Evolutionary conservation across 2,113 vertebrate genomes (phyloP).

Genomic region (Phyllostomus discolor): DNA sequence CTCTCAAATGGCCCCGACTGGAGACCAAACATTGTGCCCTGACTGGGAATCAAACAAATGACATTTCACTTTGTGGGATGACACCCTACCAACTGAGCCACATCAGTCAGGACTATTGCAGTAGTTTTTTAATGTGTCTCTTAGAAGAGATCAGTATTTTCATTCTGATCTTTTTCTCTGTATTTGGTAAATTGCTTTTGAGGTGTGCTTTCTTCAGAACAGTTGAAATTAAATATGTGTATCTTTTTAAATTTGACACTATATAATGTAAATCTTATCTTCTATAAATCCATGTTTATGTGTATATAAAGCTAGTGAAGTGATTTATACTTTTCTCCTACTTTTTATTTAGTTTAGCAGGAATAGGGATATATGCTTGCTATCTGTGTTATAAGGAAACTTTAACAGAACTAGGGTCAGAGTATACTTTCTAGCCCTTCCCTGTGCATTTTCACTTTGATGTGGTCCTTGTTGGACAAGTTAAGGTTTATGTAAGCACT

Average conservation of each 20-base stretch:
- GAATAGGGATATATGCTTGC: not conserved
- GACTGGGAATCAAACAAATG: too few species aligned
- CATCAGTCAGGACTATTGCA: too few species aligned
- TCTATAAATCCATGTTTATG: not conserved
- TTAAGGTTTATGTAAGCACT: not conserved
- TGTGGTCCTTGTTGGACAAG: not conserved
- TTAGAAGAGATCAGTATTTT: not conserved
- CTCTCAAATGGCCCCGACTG: too few species aligned
- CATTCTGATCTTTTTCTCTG: not conserved
- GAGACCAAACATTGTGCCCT: too few species aligned
- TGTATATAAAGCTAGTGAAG: not conserved
- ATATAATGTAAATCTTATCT: not conserved
- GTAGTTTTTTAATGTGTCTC: not conserved
- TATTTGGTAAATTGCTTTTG: not conserved
- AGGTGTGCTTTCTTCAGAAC: not conserved
- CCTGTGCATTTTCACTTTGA: not conserved
- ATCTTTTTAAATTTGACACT: not conserved
- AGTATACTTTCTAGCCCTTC: not conserved
- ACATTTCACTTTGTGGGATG: too few species aligned
- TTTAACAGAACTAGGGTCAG: not conserved
- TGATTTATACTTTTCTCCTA: not conserved
- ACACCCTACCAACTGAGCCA: too few species aligned
- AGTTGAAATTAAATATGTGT: not conserved
- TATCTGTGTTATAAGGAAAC: not conserved
- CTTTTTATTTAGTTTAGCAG: not conserved